These are phyloP conservation scores for Acrocera orbiculus DNA, from an alignment of 2,888 invertebrate genomes.

Conservation along the genomic window DNA sequence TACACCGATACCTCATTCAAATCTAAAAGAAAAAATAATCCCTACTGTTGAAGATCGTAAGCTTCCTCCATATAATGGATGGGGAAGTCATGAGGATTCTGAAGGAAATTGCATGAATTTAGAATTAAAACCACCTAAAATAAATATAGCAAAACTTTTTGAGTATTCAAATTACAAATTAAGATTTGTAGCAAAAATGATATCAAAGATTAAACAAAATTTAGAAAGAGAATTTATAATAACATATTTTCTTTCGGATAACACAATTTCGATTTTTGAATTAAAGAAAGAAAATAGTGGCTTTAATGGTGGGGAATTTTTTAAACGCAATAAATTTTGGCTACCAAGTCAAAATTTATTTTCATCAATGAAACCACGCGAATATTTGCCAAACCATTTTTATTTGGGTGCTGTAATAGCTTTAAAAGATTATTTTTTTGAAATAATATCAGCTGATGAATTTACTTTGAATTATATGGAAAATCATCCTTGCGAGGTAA, in stretches of 20 bases:
- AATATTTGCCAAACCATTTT: slow-evolving; percentile 64
- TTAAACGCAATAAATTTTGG: slow-evolving; percentile 48
- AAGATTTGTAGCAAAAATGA: slow-evolving; percentile 60
- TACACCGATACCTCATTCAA: slow-evolving; percentile 18
- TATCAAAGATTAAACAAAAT: slow-evolving; percentile 50
- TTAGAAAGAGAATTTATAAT: slow-evolving; percentile 57
- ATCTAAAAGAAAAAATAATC: slow-evolving; percentile 15
- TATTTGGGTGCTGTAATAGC: slow-evolving; percentile 66
- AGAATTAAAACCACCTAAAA: slow-evolving; percentile 56
- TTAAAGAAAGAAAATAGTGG: slow-evolving; percentile 56
- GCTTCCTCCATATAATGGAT: slow-evolving; percentile 80
- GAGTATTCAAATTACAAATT: slow-evolving; percentile 59
- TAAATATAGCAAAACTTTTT: slow-evolving; percentile 64
- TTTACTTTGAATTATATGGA: slow-evolving; percentile 82
- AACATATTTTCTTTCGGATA: slow-evolving; percentile 63
- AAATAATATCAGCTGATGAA: slow-evolving; percentile 65
- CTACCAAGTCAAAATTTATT: slow-evolving; percentile 57
- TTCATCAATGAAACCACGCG: slow-evolving; percentile 50
- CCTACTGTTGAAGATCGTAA: slow-evolving; percentile 14
- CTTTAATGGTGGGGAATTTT: slow-evolving; percentile 44
- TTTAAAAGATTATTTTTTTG: slow-evolving; percentile 61
- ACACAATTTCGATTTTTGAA: slow-evolving; percentile 70
- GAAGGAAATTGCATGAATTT: slow-evolving; percentile 71
- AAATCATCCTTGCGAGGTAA: slow-evolving; percentile 50
- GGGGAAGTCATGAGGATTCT: slow-evolving; percentile 77